phyloP scores from a whole-genome alignment of 2,113 vertebrate genomes.

The Brachyhypopomus occidentalis region DNA sequence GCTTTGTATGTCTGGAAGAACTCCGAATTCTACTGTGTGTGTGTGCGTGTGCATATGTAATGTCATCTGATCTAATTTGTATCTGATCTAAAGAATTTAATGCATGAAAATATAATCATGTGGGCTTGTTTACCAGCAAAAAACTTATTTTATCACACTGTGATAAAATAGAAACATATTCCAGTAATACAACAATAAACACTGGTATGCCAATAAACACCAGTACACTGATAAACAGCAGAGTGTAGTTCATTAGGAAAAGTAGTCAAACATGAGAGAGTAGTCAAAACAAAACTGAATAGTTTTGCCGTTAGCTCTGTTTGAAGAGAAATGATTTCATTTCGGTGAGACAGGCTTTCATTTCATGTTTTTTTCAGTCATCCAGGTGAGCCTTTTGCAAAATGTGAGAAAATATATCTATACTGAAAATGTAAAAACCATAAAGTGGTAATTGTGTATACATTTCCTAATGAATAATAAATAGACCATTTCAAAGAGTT shows the following conservation, averaged over 20 bases:
- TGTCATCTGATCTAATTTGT: background rate
- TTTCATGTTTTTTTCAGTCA: conserved; percentile 2
- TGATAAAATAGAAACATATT: background rate
- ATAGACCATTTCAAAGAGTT: no score
- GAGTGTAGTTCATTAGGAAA: background rate
- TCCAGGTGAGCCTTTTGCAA: background rate
- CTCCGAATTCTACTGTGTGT: background rate
- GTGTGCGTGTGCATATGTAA: background rate
- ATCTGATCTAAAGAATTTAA: background rate
- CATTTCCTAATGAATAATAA: no score
- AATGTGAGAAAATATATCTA: background rate
- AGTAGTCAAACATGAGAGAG: background rate
- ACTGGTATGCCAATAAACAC: background rate
- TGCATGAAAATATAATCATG: background rate
- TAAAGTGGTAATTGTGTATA: no score
- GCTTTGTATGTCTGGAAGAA: background rate
- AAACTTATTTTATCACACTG: background rate
- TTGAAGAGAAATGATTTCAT: background rate
- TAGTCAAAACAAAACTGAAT: background rate
- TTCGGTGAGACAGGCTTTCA: background rate
- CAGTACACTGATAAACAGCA: background rate
- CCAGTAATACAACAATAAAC: background rate
- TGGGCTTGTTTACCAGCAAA: conserved; percentile 2
- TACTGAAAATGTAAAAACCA: no score
- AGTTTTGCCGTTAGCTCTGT: background rate